Evolutionary conservation across 2,888 invertebrate species (phyloP).

Genomic region (Sylvicola fuscatus): DNA sequence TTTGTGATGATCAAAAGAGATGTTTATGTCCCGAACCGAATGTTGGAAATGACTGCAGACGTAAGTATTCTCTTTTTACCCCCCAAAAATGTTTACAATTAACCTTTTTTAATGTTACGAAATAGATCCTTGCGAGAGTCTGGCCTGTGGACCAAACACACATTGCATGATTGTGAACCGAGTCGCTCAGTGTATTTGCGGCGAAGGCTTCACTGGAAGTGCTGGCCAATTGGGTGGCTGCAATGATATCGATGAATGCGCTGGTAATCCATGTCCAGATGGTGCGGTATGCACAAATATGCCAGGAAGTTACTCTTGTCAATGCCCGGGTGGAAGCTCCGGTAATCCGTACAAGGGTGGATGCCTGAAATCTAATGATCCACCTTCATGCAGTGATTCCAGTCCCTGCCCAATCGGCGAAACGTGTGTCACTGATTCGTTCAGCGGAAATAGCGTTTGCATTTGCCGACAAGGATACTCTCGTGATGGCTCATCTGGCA

Average conservation of each 20-base stretch:
- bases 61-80: constrained; percentile 33
- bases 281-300: constrained; percentile 81
- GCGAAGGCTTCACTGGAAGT: constrained; percentile 54
- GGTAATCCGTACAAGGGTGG: constrained; percentile 67
- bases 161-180: constrained; percentile 73
- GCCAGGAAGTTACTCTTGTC: constrained; percentile 68
- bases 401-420: constrained; percentile 70
- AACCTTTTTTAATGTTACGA: constrained; percentile 10
- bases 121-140: constrained; percentile 74
- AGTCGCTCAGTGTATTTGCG: constrained; percentile 66
- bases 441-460: constrained; percentile 58
- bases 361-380: constrained; percentile 38
- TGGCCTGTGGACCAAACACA: constrained; percentile 68
- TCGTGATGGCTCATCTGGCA: constrained; percentile 48
- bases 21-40: constrained; percentile 84
- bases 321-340: constrained; percentile 63
- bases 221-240: constrained; percentile 42
- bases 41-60: constrained; percentile 76
- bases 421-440: constrained; percentile 61
- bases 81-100: constrained; percentile 1
- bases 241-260: constrained; percentile 77
- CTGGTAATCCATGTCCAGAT: constrained; percentile 54
- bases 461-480: constrained; percentile 75
- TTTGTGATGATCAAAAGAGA: constrained; percentile 55
- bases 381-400: constrained; percentile 45